A percentile compares a stretch with the other conserved stretches of the same genome.
Conservation (phyloP, 37 sponge, comb jelly and placozoan species). For the Chondrilla cf. caribensis region DNA sequence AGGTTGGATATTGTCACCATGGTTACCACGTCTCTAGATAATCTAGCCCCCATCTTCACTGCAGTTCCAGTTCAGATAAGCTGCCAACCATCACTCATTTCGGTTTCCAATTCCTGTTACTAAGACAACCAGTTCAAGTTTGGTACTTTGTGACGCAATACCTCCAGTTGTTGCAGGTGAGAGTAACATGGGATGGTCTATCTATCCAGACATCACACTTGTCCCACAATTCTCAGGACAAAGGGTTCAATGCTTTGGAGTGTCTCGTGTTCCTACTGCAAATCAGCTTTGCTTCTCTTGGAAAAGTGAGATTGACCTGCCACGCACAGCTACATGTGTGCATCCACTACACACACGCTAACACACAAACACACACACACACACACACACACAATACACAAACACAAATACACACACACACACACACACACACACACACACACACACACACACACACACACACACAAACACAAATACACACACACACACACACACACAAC, state of each 20-base stretch:
- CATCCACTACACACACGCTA: neutral
- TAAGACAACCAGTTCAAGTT: slow-evolving; percentile 80
- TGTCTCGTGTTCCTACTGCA: slow-evolving; percentile 82
- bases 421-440: neutral
- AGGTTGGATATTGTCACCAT: slow-evolving; percentile 6
- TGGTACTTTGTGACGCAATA: slow-evolving; percentile 95
- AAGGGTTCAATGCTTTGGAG: slow-evolving; percentile 70
- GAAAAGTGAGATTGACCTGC: slow-evolving; percentile 53
- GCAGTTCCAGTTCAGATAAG: neutral
- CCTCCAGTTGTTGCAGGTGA: slow-evolving; percentile 52
- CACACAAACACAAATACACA: too few species aligned
- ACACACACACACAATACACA: neutral
- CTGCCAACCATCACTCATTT: slow-evolving; percentile 57
- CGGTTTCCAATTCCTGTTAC: slow-evolving; percentile 95
- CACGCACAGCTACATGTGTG: neutral
- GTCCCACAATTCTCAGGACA: slow-evolving; percentile 23
- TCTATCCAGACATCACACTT: neutral
- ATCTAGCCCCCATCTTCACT: neutral
- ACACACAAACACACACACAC: too few species aligned
- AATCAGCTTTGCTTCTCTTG: slow-evolving; percentile 85
- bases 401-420: neutral
- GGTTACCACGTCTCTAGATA: too few species aligned
- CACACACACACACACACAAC: neutral
- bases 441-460: neutral
- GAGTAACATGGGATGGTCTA: neutral